phyloP scores from a whole-genome alignment of 2,113 vertebrate genomes.

The Burhinus bistriatus region DNA sequence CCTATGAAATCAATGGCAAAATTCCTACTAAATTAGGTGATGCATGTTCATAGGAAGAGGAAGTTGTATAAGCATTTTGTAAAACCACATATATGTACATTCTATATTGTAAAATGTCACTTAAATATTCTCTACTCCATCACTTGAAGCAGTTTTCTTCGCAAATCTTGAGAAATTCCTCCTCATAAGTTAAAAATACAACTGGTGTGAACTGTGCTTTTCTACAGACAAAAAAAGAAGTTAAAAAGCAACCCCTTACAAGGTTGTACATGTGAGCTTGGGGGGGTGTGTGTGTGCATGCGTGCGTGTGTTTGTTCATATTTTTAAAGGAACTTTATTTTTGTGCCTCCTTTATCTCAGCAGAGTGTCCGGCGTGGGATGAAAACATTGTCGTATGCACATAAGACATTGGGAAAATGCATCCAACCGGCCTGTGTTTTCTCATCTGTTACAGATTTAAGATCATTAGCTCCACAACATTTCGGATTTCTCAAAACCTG shows the following conservation, averaged over 20 bases:
- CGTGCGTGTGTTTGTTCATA: neutral
- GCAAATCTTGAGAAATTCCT: slow-evolving; percentile 29
- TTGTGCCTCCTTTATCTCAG: neutral
- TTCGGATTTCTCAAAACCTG: neutral
- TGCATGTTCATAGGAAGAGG: neutral
- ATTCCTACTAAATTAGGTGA: neutral
- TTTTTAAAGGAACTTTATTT: neutral
- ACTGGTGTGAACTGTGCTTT: neutral
- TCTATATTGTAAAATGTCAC: neutral
- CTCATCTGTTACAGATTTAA: slow-evolving; percentile 14
- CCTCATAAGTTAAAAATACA: slow-evolving; percentile 23
- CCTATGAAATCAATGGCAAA: neutral
- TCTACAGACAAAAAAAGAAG: neutral
- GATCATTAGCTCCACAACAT: neutral
- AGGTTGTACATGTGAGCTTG: neutral
- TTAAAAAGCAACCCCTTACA: neutral
- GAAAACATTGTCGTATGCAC: slow-evolving; percentile 12
- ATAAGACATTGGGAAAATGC: neutral
- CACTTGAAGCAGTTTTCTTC: slow-evolving; percentile 8
- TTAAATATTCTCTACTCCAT: neutral
- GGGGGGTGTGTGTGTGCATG: too few relatives aligned
- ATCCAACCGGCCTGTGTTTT: neutral
- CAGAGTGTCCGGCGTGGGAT: neutral
- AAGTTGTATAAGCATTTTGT: neutral
- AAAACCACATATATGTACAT: neutral